These are phyloP conservation scores for Hybos culiciformis DNA, from an alignment of 2,888 invertebrate genomes.

Conservation along the genomic window DNA sequence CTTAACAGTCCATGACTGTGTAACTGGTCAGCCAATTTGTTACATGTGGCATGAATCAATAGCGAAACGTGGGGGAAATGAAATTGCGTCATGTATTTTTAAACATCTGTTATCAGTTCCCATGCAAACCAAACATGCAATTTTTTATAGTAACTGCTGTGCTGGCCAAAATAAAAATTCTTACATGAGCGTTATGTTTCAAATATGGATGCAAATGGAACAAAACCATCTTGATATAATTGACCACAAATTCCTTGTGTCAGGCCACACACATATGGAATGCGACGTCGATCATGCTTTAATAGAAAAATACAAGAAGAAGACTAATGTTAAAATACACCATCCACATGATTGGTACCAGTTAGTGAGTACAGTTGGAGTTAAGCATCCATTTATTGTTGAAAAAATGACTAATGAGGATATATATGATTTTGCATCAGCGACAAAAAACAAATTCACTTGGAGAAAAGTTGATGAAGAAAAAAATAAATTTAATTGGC, in stretches of 20 bases:
- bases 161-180: not conserved
- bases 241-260: conserved; percentile 5
- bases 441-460: not conserved
- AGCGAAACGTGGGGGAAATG: conserved; percentile 13
- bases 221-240: conserved; percentile 1
- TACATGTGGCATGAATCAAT: conserved; percentile 16
- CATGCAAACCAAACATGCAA: not conserved
- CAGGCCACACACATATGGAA: conserved; percentile 8
- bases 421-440: not conserved
- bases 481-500: not conserved
- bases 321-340: not conserved
- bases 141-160: not conserved
- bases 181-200: not conserved
- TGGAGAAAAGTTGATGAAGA: not conserved
- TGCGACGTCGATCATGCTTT: conserved; percentile 3
- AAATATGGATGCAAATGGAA: not conserved
- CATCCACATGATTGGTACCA: conserved; percentile 10
- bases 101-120: conserved; percentile 3
- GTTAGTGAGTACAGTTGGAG: conserved; percentile 5
- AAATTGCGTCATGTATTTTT: conserved; percentile 13
- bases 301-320: not conserved
- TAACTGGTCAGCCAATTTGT: conserved; percentile 9
- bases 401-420: not conserved
- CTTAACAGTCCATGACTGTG: conserved; percentile 11
- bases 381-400: not conserved